Percentiles rank a stretch among this genome's conserved stretches.
Conservation (phyloP, 1,140 invertebrate genomes). For the Eciton burchellii region DNA sequence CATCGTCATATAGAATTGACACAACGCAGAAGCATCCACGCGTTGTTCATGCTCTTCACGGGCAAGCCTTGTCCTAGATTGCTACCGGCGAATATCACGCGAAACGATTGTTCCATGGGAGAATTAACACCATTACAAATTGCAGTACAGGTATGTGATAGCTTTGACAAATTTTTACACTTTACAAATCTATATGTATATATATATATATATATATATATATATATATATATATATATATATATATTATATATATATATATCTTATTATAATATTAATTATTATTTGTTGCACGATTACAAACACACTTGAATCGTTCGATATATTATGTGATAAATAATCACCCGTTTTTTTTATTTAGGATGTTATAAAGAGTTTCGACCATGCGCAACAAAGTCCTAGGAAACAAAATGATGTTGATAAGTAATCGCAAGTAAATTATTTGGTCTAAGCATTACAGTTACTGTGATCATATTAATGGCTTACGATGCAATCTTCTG, state of each 20-base stretch:
- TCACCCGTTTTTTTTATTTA: conserved; percentile 38
- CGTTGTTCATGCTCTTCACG: conserved; percentile 84
- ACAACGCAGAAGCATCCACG: conserved; percentile 84
- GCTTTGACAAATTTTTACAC: neutral
- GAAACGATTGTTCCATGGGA: conserved; percentile 80
- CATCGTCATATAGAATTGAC: conserved; percentile 83
- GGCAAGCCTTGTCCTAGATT: conserved; percentile 83
- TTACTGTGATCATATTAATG: conserved; percentile 64
- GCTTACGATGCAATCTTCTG: conserved; percentile 43
- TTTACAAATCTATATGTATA: neutral
- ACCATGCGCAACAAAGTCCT: conserved; percentile 46
- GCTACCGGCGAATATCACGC: conserved; percentile 78
- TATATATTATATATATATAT: too few species aligned
- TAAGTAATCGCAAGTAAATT: conserved; percentile 48
- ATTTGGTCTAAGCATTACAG: conserved; percentile 28
- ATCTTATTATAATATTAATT: too few species aligned
- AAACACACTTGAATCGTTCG: neutral
- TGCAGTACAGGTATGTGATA: conserved; percentile 82
- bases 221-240: too few species aligned
- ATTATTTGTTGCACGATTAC: too few species aligned
- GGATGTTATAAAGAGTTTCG: conserved; percentile 65
- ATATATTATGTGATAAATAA: neutral
- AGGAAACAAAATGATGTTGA: conserved; percentile 59
- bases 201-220: too few species aligned
- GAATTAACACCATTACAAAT: conserved; percentile 84